A percentile compares a stretch with the other conserved stretches of the same genome.
Evolutionary conservation across 35 echinoderm and acorn worm genomes (phyloP).

Genomic region (Chiridota heheva): DNA sequence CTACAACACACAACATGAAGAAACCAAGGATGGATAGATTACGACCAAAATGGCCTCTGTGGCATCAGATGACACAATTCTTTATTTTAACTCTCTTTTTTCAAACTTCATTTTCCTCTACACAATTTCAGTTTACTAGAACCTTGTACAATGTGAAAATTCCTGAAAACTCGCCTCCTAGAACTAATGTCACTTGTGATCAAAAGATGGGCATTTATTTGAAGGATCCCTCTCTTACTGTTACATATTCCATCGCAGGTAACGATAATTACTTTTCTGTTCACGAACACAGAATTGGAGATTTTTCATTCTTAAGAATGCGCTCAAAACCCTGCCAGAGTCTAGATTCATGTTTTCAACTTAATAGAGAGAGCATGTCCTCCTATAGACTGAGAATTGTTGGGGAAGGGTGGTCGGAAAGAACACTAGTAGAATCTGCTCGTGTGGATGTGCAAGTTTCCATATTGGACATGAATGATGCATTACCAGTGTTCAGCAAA

Average conservation of each 20-base stretch:
- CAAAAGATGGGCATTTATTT: conserved; percentile 95
- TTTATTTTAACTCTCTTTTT: too few relatives aligned
- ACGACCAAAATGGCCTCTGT: too few relatives aligned
- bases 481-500: conserved; percentile 68
- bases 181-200: conserved; percentile 77
- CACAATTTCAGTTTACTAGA: conserved; percentile 79
- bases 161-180: conserved; percentile 74
- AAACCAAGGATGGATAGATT: too few relatives aligned
- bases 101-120: conserved; percentile 18
- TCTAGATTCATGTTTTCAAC: conserved; percentile 29
- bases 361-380: conserved; percentile 77
- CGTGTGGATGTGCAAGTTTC: conserved; percentile 46
- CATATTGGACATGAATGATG: conserved; percentile 77
- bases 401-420: conserved; percentile 33
- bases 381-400: conserved; percentile 52
- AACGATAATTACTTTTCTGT: conserved; percentile 51
- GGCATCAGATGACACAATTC: too few relatives aligned
- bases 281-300: conserved; percentile 60
- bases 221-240: conserved; percentile 26
- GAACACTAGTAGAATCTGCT: background rate
- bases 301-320: conserved; percentile 87
- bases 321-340: conserved; percentile 74
- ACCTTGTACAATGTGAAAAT: conserved; percentile 87
- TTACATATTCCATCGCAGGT: conserved; percentile 32
- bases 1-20: too few relatives aligned